Evolutionary conservation across 1,140 invertebrate genomes (phyloP).

Genomic region (Gryon sp.): DNA sequence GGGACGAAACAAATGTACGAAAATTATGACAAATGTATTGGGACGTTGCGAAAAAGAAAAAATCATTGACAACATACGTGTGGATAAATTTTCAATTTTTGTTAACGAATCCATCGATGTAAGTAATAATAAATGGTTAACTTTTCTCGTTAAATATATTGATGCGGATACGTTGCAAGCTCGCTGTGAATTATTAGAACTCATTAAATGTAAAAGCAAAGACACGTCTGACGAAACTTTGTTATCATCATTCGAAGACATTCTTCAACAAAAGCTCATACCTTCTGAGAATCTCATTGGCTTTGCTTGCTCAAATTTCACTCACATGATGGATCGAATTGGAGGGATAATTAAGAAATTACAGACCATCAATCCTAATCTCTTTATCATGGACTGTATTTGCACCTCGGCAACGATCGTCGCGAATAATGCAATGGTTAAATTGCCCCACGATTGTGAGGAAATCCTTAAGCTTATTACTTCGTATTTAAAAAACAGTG

Average conservation of each 20-base stretch:
- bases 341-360: constrained; percentile 23
- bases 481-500: constrained; percentile 34
- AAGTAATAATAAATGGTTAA: constrained; percentile 46
- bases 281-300: constrained; percentile 42
- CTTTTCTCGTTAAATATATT: constrained; percentile 43
- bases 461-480: constrained; percentile 18
- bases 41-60: constrained; percentile 47
- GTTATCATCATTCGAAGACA: constrained; percentile 32
- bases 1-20: constrained; percentile 43
- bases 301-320: constrained; percentile 34
- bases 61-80: constrained; percentile 43
- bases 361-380: constrained; percentile 16
- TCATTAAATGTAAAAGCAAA: constrained; percentile 39
- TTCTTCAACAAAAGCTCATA: constrained; percentile 38
- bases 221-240: constrained; percentile 7
- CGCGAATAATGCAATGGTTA: background rate
- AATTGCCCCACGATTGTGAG: constrained; percentile 28
- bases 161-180: constrained; percentile 19
- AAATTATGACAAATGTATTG: constrained; percentile 44
- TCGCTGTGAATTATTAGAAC: constrained; percentile 29
- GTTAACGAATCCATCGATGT: constrained; percentile 34
- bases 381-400: constrained; percentile 39
- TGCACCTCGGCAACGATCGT: constrained; percentile 23
- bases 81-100: constrained; percentile 47
- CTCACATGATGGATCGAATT: constrained; percentile 28